A percentile compares a stretch with the other conserved stretches of the same genome.
Evolutionary conservation across 2,113 vertebrate species (phyloP).

Genomic region (Mesembrinibis cayennensis): DNA sequence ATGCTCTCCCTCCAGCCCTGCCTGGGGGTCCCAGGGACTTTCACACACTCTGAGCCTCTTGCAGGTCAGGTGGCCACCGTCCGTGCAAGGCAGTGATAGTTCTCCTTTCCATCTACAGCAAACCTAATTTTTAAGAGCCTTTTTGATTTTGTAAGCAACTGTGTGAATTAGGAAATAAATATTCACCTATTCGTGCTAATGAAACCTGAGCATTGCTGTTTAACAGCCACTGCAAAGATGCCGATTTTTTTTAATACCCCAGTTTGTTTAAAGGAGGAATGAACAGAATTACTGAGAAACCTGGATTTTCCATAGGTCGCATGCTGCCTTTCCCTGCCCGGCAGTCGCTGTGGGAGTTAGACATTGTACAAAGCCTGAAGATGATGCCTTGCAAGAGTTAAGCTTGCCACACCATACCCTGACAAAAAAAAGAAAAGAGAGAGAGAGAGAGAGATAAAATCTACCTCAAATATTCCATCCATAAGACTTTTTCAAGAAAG

Average conservation of each 20-base stretch:
- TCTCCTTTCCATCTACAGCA: neutral
- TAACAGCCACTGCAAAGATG: neutral
- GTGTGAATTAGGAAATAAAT: neutral
- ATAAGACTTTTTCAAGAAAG: neutral
- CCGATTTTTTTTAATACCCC: rapidly evolving
- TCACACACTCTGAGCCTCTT: rapidly evolving
- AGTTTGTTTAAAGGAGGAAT: neutral
- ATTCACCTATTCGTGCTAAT: neutral
- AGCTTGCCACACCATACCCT: neutral
- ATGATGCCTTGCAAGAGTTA: neutral
- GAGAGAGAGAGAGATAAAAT: neutral
- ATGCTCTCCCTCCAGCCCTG: neutral
- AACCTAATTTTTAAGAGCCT: neutral
- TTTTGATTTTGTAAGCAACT: neutral
- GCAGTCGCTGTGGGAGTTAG: rapidly evolving
- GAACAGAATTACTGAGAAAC: neutral
- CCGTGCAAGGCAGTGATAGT: neutral
- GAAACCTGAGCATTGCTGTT: neutral
- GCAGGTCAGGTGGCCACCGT: rapidly evolving
- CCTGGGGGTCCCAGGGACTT: too few relatives aligned
- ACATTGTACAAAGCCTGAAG: neutral
- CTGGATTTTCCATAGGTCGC: neutral
- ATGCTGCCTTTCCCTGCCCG: neutral
- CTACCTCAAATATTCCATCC: neutral
- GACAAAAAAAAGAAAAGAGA: rapidly evolving